phyloP scores from a whole-genome alignment of 2,113 vertebrate species.

The Paratilapia polleni region DNA sequence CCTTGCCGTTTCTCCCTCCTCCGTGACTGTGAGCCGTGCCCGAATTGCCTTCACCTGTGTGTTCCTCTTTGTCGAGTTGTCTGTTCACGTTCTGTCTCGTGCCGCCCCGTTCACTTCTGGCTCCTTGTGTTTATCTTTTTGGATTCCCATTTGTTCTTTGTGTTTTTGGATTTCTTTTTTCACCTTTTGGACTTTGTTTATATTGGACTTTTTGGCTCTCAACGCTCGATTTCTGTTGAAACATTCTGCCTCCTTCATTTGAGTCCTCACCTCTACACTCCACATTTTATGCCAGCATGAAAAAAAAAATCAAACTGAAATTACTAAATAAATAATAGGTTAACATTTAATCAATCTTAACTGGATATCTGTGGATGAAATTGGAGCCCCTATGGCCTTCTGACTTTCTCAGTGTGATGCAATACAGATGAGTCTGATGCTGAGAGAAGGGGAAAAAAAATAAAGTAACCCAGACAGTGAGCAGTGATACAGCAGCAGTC shows the following conservation, averaged over 20 bases:
- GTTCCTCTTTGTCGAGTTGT: not conserved
- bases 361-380: not conserved
- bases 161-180: not conserved
- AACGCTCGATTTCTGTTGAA: not conserved
- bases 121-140: not conserved
- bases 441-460: not conserved
- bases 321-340: not conserved
- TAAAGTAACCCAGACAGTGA: not conserved
- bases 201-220: not conserved
- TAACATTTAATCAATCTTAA: not conserved
- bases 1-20: not conserved
- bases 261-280: not conserved
- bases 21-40: not conserved
- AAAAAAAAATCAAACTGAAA: too few relatives aligned
- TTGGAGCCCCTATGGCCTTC: not conserved
- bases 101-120: not conserved
- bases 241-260: not conserved
- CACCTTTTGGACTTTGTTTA: not conserved
- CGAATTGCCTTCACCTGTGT: not conserved
- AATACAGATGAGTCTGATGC: not conserved
- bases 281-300: too few relatives aligned
- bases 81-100: not conserved
- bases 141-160: not conserved
- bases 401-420: not conserved
- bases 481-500: not conserved